Evolutionary conservation across 1,140 invertebrate species (phyloP), one percentile per base, ranked within the genome.

Genomic region (Papilio helenus): DNA sequence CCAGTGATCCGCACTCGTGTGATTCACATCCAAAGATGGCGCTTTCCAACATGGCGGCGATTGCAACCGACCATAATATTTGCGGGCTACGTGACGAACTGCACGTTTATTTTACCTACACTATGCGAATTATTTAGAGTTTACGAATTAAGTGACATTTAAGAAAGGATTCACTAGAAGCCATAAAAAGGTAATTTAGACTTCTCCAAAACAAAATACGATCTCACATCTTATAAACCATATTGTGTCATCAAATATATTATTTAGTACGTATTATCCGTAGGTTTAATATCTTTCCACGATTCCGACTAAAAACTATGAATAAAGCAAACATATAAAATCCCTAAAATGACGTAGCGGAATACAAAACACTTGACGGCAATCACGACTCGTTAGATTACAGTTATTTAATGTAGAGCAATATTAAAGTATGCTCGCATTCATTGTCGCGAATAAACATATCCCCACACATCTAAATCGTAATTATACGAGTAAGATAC

Each of bases 21-120:
- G 84, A 84, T 84, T 83, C 83, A 86, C 78, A 72, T 77, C 65
- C 61, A 78, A 82, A 82, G 44, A 86, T 86, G 85, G 81, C 85
- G 79, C 26, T 49, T 79, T 61, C 83, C 81, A 86, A 78, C 80
- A 84, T 83, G 85, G 83, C 74, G 81, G 82, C 77, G 79, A 84
- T 82, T 85, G 82, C 83, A 83, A 79, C 82, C 7, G 77, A 42
- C 77, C 77, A 79, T 68, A 81, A 34, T 76, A 79, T 85, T 76
- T 74, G 81, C 71, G 80, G 58, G 58, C 79, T 86, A 86, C 85
- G 83, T 86, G 81, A 83, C 81, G 23, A 71, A 72, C 44, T 23
- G 74, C 85, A 82, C 79, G 85, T 78, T 79, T 72, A 80, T 76
- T 80, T 79, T 81, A 72, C 76, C 79, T 79, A 79, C 39, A 80